Evolutionary conservation across 2,113 vertebrate genomes (phyloP).

Genomic region (Cyanoramphus novaezelandiae): DNA sequence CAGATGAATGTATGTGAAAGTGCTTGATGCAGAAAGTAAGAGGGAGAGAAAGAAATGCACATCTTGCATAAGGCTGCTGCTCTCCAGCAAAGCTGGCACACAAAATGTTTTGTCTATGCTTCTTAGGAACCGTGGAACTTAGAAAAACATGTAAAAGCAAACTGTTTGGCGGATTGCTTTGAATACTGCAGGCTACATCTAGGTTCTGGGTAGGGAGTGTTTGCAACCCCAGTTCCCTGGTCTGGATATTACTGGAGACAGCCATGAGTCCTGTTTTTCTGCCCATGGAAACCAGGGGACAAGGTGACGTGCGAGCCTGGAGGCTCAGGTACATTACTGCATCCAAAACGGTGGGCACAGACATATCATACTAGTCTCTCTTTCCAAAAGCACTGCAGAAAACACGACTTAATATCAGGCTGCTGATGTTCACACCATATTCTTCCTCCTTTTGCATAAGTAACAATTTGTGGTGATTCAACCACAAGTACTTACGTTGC

Average conservation of each 20-base stretch:
- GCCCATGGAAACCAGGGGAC: neutral
- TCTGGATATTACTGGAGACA: neutral
- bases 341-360: neutral
- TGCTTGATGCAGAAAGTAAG: neutral
- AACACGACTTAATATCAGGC: neutral
- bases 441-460: neutral
- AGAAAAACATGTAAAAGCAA: neutral
- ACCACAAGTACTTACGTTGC: accelerated
- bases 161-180: neutral
- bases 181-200: neutral
- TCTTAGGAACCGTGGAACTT: neutral
- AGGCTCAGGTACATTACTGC: neutral
- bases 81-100: neutral
- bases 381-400: neutral
- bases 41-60: neutral
- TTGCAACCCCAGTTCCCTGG: neutral
- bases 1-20: neutral
- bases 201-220: neutral
- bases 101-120: neutral
- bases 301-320: accelerated
- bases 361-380: accelerated
- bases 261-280: neutral
- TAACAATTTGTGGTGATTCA: neutral
- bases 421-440: neutral
- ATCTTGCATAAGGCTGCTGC: neutral